Evolutionary conservation across 2,113 vertebrate genomes (phyloP).

Genomic region (Triplophysa siluroides): DNA sequence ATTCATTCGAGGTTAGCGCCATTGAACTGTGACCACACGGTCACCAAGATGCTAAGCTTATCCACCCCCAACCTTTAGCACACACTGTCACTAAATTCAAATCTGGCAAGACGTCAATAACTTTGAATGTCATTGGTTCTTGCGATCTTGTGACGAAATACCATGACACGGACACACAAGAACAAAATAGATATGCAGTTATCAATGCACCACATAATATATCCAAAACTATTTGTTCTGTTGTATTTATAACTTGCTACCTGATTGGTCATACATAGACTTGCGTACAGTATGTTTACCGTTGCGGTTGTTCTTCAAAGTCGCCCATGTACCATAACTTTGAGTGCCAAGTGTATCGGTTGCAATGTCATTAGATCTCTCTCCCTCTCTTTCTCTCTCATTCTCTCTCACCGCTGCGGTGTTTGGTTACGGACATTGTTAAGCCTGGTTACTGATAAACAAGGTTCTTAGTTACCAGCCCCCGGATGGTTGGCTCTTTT

Average conservation of each 20-base stretch:
- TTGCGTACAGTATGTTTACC: slow-evolving; percentile 6
- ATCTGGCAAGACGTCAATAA: no score
- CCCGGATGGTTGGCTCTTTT: slow-evolving; percentile 60
- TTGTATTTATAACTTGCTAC: no score
- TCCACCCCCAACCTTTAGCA: slow-evolving; percentile 6
- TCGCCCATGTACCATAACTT: slow-evolving; percentile 39
- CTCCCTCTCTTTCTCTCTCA: slow-evolving; percentile 39
- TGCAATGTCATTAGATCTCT: slow-evolving; percentile 55
- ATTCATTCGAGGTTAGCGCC: slow-evolving; percentile 34
- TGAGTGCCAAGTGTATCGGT: slow-evolving; percentile 45
- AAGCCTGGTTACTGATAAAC: slow-evolving; percentile 65
- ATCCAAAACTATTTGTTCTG: no score
- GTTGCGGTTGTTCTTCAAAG: slow-evolving; percentile 42
- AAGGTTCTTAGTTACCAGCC: slow-evolving; percentile 60
- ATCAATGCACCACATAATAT: no score
- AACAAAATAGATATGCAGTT: no score
- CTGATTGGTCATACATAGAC: no score
- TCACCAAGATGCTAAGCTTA: slow-evolving; percentile 31
- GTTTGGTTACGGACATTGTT: slow-evolving; percentile 55
- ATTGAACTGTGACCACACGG: slow-evolving; percentile 48
- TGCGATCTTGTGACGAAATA: no score
- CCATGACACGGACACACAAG: no score
- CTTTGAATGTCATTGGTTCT: no score
- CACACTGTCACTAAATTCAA: background rate
- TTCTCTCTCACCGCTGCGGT: slow-evolving; percentile 38